phyloP scores from a whole-genome alignment of 2,113 vertebrate species.

The Lamprologus tigripictilis region DNA sequence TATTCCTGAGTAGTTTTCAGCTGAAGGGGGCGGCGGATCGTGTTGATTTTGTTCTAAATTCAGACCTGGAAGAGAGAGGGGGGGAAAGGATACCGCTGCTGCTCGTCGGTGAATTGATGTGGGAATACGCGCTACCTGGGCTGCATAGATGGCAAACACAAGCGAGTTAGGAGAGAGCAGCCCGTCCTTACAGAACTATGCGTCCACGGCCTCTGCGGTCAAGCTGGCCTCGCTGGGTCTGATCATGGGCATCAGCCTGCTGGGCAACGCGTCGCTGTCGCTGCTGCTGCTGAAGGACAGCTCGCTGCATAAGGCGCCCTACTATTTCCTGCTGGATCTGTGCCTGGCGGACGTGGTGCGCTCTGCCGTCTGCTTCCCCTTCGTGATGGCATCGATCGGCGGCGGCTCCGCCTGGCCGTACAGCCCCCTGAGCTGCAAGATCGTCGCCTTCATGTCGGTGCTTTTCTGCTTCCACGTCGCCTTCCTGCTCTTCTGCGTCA shows the following conservation, averaged over 20 bases:
- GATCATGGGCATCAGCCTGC: conserved; percentile 84
- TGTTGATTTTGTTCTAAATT: neutral
- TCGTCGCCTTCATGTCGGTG: conserved; percentile 88
- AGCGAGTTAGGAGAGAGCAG: conserved; percentile 79
- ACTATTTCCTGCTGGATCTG: conserved; percentile 93
- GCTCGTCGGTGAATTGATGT: conserved; percentile 48
- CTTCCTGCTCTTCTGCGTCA: conserved; percentile 92
- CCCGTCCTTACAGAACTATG: conserved; percentile 77
- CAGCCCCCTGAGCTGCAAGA: conserved; percentile 84
- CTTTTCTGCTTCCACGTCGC: conserved; percentile 95
- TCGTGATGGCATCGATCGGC: conserved; percentile 87
- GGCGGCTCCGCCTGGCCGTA: conserved; percentile 81
- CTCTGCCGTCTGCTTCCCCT: conserved; percentile 89
- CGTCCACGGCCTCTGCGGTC: conserved; percentile 76
- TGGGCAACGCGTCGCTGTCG: conserved; percentile 85
- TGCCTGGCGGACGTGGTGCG: conserved; percentile 88
- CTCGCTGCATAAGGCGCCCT: conserved; percentile 85
- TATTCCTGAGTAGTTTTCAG: neutral
- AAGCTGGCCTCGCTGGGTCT: conserved; percentile 87
- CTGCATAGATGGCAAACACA: conserved; percentile 82
- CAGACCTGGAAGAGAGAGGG: neutral
- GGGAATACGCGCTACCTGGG: conserved; percentile 43
- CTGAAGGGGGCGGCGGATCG: neutral
- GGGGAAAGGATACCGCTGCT: neutral
- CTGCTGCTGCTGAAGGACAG: conserved; percentile 87